Evolutionary conservation across 2,113 vertebrate species (phyloP).

Genomic region (Xenopus borealis): DNA sequence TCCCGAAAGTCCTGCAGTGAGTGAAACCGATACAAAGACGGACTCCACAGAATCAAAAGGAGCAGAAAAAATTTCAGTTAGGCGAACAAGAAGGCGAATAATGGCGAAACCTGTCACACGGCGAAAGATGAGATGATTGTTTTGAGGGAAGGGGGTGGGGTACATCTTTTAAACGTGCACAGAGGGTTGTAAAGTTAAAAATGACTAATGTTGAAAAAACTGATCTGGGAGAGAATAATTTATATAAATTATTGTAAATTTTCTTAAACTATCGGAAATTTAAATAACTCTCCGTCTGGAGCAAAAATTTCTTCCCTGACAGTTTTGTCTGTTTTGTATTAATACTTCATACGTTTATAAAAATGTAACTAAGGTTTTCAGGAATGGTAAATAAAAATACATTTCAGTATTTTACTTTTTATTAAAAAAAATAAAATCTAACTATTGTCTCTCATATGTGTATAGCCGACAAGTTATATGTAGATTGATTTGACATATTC

Average conservation of each 20-base stretch:
- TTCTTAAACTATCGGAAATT: slow-evolving; percentile 70
- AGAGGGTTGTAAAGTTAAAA: slow-evolving; percentile 69
- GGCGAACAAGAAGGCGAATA: slow-evolving; percentile 72
- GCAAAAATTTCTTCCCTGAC: slow-evolving; percentile 68
- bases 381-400: slow-evolving; percentile 89
- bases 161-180: slow-evolving; percentile 63
- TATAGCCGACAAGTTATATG: too few relatives aligned
- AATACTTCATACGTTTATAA: slow-evolving; percentile 80
- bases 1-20: slow-evolving; percentile 68
- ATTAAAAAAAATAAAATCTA: not conserved
- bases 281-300: slow-evolving; percentile 61
- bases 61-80: slow-evolving; percentile 60
- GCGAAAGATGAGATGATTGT: slow-evolving; percentile 80
- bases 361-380: slow-evolving; percentile 86
- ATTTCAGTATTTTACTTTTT: slow-evolving; percentile 63
- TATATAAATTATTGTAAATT: slow-evolving; percentile 83
- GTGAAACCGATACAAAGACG: slow-evolving; percentile 54
- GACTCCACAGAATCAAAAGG: slow-evolving; percentile 51
- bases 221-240: slow-evolving; percentile 77
- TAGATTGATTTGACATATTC: too few relatives aligned
- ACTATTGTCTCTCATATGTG: too few relatives aligned
- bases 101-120: slow-evolving; percentile 83
- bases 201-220: slow-evolving; percentile 61
- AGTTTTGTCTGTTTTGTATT: slow-evolving; percentile 77
- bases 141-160: too few relatives aligned